Conservation (phyloP, 2,797 vertebrate species). For the Sebastes nivosus region DNA sequence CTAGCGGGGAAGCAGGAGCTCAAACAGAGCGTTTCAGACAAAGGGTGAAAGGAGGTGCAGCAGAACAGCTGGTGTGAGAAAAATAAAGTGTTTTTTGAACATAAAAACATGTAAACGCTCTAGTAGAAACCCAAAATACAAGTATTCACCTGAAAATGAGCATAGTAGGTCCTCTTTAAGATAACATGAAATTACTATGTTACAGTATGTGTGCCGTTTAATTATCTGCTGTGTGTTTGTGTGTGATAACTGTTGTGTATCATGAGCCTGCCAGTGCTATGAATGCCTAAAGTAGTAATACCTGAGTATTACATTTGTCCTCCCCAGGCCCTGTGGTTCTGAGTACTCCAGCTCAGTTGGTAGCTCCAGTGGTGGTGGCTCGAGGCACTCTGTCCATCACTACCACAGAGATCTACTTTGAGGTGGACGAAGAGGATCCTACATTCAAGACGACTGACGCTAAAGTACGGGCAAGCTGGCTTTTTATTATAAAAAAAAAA, state of each 20-base stretch:
- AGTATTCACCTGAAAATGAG: too few relatives aligned
- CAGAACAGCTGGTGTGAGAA: too few relatives aligned
- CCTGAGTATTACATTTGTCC: neutral
- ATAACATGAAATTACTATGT: slow-evolving; percentile 33
- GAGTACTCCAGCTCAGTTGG: slow-evolving; percentile 96
- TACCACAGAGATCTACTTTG: slow-evolving; percentile 99
- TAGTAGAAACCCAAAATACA: too few relatives aligned
- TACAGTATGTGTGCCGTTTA: neutral
- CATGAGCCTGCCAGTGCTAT: neutral
- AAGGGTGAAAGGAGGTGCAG: rapidly evolving
- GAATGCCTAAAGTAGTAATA: neutral
- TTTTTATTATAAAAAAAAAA: neutral
- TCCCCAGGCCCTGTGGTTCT: slow-evolving; percentile 92
- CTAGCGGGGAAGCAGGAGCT: too few relatives aligned
- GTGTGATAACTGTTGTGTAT: slow-evolving; percentile 6
- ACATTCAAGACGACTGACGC: slow-evolving; percentile 93
- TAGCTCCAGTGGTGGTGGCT: slow-evolving; percentile 95
- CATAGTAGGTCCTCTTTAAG: too few relatives aligned
- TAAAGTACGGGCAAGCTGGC: slow-evolving; percentile 83
- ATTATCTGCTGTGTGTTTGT: neutral
- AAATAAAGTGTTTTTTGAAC: too few relatives aligned
- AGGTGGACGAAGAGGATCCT: slow-evolving; percentile 96
- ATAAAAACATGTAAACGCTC: too few relatives aligned
- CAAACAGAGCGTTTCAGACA: too few relatives aligned
- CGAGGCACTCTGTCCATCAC: slow-evolving; percentile 98